Evolutionary conservation across 2,888 invertebrate genomes (phyloP).

Genomic region (Sarcophaga carnaria): DNA sequence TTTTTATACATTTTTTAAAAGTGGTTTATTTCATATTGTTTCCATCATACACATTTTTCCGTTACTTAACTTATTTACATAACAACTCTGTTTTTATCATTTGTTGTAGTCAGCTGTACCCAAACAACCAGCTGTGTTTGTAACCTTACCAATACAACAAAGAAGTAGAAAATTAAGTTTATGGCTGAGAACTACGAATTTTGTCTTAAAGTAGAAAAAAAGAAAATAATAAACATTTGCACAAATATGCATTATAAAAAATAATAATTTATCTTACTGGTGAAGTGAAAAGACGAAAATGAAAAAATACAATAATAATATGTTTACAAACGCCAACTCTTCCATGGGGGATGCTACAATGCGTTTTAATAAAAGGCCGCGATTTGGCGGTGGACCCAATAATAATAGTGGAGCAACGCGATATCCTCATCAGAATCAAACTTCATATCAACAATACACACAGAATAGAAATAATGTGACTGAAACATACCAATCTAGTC

Average conservation of each 20-base stretch:
- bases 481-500: slow-evolving; percentile 11
- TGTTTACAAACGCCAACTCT: background rate
- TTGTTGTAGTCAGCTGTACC: too few relatives aligned
- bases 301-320: slow-evolving; percentile 44
- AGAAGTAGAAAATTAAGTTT: background rate
- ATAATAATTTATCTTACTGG: background rate
- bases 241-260: background rate
- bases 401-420: background rate
- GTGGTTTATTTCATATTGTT: too few relatives aligned
- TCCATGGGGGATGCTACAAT: background rate
- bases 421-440: slow-evolving; percentile 1
- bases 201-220: background rate
- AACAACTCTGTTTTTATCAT: slow-evolving; percentile 13
- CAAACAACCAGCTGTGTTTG: background rate
- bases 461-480: slow-evolving; percentile 25
- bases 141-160: background rate
- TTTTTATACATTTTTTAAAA: too few relatives aligned
- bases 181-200: background rate
- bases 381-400: slow-evolving; percentile 32
- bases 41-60: background rate
- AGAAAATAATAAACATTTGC: background rate
- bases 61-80: background rate
- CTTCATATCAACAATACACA: slow-evolving; percentile 33
- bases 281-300: slow-evolving; percentile 14
- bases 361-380: slow-evolving; percentile 43